These are phyloP conservation scores for Pristionchus pacificus DNA, from an alignment of 1,140 invertebrate species.

Conservation along the genomic window DNA sequence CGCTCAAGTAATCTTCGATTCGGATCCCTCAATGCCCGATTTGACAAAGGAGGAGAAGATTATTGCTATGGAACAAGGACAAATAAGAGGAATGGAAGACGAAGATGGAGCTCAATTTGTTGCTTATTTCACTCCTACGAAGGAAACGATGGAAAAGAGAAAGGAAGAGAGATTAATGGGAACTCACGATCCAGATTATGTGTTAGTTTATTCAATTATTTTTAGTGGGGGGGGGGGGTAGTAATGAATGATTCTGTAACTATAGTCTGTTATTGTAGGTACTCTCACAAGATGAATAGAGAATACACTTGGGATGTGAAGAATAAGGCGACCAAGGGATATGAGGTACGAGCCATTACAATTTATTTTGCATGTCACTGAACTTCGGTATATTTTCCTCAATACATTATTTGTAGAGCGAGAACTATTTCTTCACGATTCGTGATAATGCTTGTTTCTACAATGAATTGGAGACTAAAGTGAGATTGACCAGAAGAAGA, in stretches of 20 bases:
- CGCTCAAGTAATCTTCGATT: slow-evolving; percentile 95
- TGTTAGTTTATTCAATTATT: too few species aligned
- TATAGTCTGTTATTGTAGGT: slow-evolving; percentile 57
- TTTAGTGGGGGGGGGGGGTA: too few species aligned
- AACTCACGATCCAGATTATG: not conserved
- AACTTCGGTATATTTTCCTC: not conserved
- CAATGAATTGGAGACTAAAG: slow-evolving; percentile 88
- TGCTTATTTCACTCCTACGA: slow-evolving; percentile 89
- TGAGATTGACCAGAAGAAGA: slow-evolving; percentile 7
- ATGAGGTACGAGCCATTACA: slow-evolving; percentile 65
- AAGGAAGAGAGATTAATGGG: not conserved
- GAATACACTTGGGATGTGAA: slow-evolving; percentile 96
- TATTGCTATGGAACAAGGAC: not conserved
- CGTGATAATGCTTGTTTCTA: slow-evolving; percentile 79
- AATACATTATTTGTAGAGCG: slow-evolving; percentile 55
- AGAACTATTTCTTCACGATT: slow-evolving; percentile 93
- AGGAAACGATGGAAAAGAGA: slow-evolving; percentile 72
- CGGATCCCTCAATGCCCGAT: slow-evolving; percentile 78
- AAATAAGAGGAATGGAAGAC: slow-evolving; percentile 69
- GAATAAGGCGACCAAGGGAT: slow-evolving; percentile 91
- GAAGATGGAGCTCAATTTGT: slow-evolving; percentile 72
- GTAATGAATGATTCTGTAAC: not conserved
- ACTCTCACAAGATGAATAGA: slow-evolving; percentile 87
- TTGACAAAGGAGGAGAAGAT: slow-evolving; percentile 5
- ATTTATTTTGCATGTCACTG: not conserved